A percentile compares a stretch with the other conserved stretches of the same genome.
phyloP scores from a whole-genome alignment of 2,797 vertebrate species.

The Bradypodion ventrale region DNA sequence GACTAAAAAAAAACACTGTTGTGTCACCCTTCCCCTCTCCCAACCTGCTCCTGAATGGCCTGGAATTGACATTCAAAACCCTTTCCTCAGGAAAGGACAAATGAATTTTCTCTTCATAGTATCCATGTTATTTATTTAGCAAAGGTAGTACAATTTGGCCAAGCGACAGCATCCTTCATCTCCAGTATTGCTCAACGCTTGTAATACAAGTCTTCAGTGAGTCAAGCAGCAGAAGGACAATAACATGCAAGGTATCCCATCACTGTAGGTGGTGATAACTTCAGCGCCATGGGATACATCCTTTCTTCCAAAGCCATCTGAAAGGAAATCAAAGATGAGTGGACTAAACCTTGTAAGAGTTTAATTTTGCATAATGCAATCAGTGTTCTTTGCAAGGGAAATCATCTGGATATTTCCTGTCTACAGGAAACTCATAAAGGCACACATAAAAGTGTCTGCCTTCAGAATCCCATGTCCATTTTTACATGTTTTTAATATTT shows the following conservation, averaged over 20 bases:
- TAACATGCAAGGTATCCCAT: not conserved
- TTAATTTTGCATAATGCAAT: not conserved
- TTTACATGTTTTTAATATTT: no score
- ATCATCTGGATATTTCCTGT: not conserved
- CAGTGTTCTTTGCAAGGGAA: not conserved
- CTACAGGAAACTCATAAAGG: no score
- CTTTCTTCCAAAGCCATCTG: not conserved
- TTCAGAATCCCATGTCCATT: not conserved
- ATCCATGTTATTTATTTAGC: not conserved
- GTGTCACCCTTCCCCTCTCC: not conserved
- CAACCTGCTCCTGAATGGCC: not conserved
- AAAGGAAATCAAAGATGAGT: not conserved
- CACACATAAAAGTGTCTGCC: not conserved
- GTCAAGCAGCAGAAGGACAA: not conserved
- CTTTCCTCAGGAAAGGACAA: constrained; percentile 7
- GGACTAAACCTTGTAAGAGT: not conserved
- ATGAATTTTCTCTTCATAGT: not conserved
- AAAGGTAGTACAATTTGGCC: not conserved
- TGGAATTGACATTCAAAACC: constrained; percentile 17
- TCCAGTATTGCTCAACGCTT: not conserved
- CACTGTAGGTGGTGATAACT: not conserved
- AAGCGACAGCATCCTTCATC: not conserved
- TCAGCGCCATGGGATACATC: not conserved
- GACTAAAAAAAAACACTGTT: not conserved
- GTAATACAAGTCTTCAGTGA: not conserved